Evolutionary conservation across 2,888 invertebrate genomes (phyloP).

Genomic region (Dioctria linearis): DNA sequence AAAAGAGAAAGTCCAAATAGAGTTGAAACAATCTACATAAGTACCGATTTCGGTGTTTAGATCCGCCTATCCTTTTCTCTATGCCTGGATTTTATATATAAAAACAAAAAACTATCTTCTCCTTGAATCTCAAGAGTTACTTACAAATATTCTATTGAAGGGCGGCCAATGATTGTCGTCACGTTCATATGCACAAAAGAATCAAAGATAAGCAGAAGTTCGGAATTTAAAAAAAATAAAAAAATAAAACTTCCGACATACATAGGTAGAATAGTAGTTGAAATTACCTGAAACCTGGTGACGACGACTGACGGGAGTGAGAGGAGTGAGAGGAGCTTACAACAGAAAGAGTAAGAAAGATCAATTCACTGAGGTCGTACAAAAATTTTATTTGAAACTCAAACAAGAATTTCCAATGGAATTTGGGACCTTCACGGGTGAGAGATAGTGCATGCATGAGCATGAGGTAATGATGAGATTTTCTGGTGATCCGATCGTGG

Average conservation of each 20-base stretch:
- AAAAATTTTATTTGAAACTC: slow-evolving; percentile 42
- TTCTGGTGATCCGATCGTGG: neutral
- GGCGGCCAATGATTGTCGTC: slow-evolving; percentile 30
- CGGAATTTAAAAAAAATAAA: neutral
- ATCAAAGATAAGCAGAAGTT: slow-evolving; percentile 29
- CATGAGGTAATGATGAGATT: slow-evolving; percentile 47
- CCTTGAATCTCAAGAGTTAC: slow-evolving; percentile 11
- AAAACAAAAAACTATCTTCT: neutral
- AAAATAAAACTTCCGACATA: neutral
- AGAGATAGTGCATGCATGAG: slow-evolving; percentile 46
- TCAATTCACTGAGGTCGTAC: slow-evolving; percentile 39
- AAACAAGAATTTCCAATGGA: slow-evolving; percentile 52
- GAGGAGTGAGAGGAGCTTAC: neutral
- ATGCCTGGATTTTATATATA: neutral
- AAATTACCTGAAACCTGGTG: neutral
- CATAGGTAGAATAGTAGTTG: no score
- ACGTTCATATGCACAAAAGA: slow-evolving; percentile 15
- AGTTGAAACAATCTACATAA: neutral
- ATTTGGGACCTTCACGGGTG: slow-evolving; percentile 54
- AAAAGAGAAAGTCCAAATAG: slow-evolving; percentile 40
- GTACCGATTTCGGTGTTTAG: neutral
- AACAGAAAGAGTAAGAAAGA: neutral
- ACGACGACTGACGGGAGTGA: neutral
- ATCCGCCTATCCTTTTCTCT: neutral
- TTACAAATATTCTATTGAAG: slow-evolving; percentile 19